These are phyloP conservation scores for Agrochola macilenta DNA, from an alignment of 2,888 invertebrate genomes.

Conservation along the genomic window DNA sequence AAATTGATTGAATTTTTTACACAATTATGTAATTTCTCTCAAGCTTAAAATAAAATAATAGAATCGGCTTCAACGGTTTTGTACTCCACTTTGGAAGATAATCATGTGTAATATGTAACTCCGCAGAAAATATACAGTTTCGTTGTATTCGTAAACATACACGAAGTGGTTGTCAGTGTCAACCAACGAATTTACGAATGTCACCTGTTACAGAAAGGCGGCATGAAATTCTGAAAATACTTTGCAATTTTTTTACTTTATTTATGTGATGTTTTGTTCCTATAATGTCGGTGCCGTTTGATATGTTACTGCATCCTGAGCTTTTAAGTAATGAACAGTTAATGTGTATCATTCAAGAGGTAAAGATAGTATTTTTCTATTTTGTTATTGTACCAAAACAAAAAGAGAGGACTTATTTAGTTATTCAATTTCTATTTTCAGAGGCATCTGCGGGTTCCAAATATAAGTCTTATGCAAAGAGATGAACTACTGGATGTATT, in stretches of 20 bases:
- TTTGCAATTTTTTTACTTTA: constrained; percentile 41
- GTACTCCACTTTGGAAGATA: neutral
- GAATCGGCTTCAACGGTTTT: fast-evolving
- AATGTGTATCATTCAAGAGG: constrained; percentile 83
- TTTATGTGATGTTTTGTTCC: constrained; percentile 56
- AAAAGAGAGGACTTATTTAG: constrained; percentile 24
- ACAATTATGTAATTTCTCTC: too few relatives aligned
- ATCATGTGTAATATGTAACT: neutral
- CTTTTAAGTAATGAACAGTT: constrained; percentile 84
- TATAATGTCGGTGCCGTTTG: constrained; percentile 82
- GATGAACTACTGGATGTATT: constrained; percentile 84
- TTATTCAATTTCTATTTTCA: constrained; percentile 69
- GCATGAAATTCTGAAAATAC: constrained; percentile 44
- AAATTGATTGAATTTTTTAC: neutral
- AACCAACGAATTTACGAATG: constrained; percentile 1
- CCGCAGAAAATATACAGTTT: neutral
- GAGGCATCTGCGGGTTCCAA: constrained; percentile 81
- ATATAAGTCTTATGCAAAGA: constrained; percentile 78
- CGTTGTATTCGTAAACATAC: constrained; percentile 27
- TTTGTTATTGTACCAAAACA: constrained; percentile 40
- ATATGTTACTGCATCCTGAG: constrained; percentile 87
- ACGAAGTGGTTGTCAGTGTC: constrained; percentile 17
- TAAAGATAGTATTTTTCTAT: constrained; percentile 58
- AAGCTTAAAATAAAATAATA: neutral
- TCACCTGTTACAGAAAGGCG: constrained; percentile 43